phyloP scores from a whole-genome alignment of 2,888 invertebrate species.

The Cantharis lateralis region DNA sequence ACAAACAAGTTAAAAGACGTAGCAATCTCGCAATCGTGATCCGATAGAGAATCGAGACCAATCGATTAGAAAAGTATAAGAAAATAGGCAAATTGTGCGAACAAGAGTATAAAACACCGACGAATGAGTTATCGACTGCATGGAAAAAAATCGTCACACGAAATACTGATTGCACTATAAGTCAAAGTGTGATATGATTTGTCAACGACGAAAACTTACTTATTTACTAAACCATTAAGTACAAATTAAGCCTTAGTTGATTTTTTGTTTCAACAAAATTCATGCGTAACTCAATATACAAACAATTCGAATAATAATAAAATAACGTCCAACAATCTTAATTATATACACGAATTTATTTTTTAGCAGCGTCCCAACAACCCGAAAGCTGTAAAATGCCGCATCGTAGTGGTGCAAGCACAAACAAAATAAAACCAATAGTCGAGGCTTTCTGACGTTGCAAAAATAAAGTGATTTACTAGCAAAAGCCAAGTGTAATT shows the following conservation, averaged over 20 bases:
- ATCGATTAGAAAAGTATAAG: conserved; percentile 7
- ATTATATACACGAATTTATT: not conserved
- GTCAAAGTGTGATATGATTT: conserved; percentile 25
- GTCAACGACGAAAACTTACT: conserved; percentile 10
- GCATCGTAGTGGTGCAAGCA: not conserved
- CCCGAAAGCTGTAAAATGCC: not conserved
- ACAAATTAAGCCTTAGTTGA: conserved; percentile 26
- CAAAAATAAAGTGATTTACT: not conserved
- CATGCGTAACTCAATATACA: not conserved
- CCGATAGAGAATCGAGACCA: not conserved
- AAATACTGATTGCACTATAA: conserved; percentile 27
- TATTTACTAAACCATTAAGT: conserved; percentile 28
- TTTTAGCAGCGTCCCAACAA: not conserved
- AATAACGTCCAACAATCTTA: not conserved
- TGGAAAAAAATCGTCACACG: conserved; percentile 6
- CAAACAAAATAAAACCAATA: not conserved
- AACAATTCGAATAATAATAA: conserved; percentile 1
- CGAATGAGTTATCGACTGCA: conserved; percentile 25
- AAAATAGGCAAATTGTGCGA: conserved; percentile 30
- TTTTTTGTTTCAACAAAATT: not conserved
- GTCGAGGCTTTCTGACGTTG: not conserved
- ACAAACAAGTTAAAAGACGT: not conserved
- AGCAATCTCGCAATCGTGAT: not conserved
- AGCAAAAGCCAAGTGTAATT: conserved; percentile 32
- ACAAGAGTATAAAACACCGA: conserved; percentile 26